phyloP scores from a whole-genome alignment of 2,888 invertebrate genomes.

The Tortrix viridana region DNA sequence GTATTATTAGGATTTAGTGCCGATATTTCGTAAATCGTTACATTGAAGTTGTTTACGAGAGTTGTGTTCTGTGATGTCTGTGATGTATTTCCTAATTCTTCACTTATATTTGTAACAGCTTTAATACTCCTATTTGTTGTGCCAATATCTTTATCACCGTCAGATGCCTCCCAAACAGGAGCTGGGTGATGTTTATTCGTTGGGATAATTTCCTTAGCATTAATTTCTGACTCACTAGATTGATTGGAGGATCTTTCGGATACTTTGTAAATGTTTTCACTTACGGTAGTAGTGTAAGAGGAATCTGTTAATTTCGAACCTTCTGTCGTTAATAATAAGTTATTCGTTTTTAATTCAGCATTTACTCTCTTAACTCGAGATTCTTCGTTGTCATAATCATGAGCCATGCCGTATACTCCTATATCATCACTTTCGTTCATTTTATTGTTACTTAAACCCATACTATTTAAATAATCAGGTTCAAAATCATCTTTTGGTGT shows the following conservation, averaged over 20 bases:
- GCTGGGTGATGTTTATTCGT: conserved; percentile 55
- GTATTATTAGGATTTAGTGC: conserved; percentile 60
- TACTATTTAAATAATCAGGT: conserved; percentile 71
- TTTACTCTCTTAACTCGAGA: conserved; percentile 67
- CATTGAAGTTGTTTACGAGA: conserved; percentile 66
- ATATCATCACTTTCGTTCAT: conserved; percentile 60
- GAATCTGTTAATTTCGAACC: conserved; percentile 38
- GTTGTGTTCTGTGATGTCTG: conserved; percentile 56
- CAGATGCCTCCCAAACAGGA: conserved; percentile 72
- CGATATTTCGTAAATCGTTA: conserved; percentile 76
- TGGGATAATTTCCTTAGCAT: conserved; percentile 26
- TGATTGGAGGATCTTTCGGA: conserved; percentile 49
- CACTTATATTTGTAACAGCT: conserved; percentile 15
- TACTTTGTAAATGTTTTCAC: conserved; percentile 68
- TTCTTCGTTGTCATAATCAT: conserved; percentile 72
- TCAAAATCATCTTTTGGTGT: conserved; percentile 69
- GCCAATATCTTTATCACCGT: conserved; percentile 40
- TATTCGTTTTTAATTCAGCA: conserved; percentile 44
- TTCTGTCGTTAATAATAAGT: conserved; percentile 37
- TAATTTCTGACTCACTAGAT: conserved; percentile 25
- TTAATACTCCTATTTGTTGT: background rate
- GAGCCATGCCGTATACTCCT: conserved; percentile 60
- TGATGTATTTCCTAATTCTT: conserved; percentile 15
- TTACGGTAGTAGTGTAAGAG: conserved; percentile 66
- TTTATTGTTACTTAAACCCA: conserved; percentile 57